phyloP scores from a whole-genome alignment of 2,888 invertebrate genomes.

The Hirtodrosophila histrioides region DNA sequence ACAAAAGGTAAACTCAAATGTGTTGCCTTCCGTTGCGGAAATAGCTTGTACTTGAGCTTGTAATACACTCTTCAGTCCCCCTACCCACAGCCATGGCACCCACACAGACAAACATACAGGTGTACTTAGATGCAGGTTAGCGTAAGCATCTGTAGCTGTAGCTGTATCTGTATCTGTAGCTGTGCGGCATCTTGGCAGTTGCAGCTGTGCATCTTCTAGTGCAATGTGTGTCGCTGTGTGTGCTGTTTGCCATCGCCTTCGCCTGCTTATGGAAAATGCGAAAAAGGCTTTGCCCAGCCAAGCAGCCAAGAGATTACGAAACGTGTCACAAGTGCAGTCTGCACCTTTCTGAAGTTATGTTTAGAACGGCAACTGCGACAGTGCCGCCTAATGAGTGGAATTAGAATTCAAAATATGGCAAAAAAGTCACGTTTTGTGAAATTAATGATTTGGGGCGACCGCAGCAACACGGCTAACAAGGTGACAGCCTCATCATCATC shows the following conservation, averaged over 20 bases:
- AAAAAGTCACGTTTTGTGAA: slow-evolving; percentile 78
- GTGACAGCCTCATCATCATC: slow-evolving; percentile 42
- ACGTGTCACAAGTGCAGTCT: slow-evolving; percentile 78
- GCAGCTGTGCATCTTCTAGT: slow-evolving; percentile 45
- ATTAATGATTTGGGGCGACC: slow-evolving; percentile 79
- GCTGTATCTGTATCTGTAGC: slow-evolving; percentile 27
- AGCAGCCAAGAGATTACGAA: slow-evolving; percentile 72
- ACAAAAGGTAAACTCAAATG: slow-evolving; percentile 62
- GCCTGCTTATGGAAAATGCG: slow-evolving; percentile 69
- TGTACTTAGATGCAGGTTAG: slow-evolving; percentile 65
- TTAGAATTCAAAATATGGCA: slow-evolving; percentile 80
- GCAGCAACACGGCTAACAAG: slow-evolving; percentile 23
- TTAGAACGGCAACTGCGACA: slow-evolving; percentile 61
- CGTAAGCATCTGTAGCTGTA: slow-evolving; percentile 54
- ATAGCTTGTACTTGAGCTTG: slow-evolving; percentile 74
- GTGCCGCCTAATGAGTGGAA: slow-evolving; percentile 74
- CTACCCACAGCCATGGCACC: not conserved
- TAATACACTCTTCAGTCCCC: slow-evolving; percentile 46
- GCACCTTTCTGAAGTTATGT: slow-evolving; percentile 79
- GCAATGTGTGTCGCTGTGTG: slow-evolving; percentile 16
- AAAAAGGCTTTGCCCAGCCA: slow-evolving; percentile 52
- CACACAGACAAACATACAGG: slow-evolving; percentile 20
- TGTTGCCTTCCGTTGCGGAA: slow-evolving; percentile 72
- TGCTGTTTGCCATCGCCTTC: slow-evolving; percentile 8
- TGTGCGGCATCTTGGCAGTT: slow-evolving; percentile 51